A percentile compares a stretch with the other conserved stretches of the same genome.
These are phyloP conservation scores for Henicopernis longicauda DNA, from an alignment of 2,113 vertebrate genomes.

Conservation along the genomic window DNA sequence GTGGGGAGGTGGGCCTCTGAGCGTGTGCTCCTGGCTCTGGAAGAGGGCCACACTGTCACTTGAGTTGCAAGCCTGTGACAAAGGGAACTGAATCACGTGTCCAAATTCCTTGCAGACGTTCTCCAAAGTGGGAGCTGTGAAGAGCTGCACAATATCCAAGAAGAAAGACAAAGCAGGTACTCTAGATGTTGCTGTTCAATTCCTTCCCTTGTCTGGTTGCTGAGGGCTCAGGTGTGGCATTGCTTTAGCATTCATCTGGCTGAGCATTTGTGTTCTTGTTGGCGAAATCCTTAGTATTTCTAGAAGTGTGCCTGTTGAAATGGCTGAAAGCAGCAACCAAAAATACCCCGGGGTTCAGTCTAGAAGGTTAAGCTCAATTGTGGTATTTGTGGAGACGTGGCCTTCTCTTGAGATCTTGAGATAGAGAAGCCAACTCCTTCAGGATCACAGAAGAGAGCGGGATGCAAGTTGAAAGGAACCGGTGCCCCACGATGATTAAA, in stretches of 20 bases:
- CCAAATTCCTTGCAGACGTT: slow-evolving; percentile 77
- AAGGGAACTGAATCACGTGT: slow-evolving; percentile 33
- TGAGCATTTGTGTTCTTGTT: not conserved
- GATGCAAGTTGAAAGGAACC: not conserved
- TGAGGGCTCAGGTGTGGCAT: not conserved
- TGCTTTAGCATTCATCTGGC: not conserved
- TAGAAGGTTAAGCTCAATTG: not conserved
- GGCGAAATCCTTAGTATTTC: not conserved
- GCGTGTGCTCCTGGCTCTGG: not conserved
- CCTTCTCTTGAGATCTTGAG: not conserved
- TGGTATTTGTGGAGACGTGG: not conserved
- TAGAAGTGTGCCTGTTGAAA: not conserved
- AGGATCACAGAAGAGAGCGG: not conserved
- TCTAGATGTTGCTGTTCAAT: not conserved
- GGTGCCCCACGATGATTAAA: rapidly evolving
- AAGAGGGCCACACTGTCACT: not conserved
- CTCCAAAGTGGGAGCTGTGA: slow-evolving; percentile 84
- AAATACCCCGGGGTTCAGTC: not conserved
- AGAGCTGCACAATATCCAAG: slow-evolving; percentile 86
- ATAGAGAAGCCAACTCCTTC: not conserved
- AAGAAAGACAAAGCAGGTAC: slow-evolving; percentile 92
- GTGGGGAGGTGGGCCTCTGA: not conserved
- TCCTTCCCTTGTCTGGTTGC: not conserved
- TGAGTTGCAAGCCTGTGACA: not conserved
- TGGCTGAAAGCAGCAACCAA: not conserved